Conservation (phyloP, 2,113 vertebrate species). For the Eptesicus fuscus region DNA sequence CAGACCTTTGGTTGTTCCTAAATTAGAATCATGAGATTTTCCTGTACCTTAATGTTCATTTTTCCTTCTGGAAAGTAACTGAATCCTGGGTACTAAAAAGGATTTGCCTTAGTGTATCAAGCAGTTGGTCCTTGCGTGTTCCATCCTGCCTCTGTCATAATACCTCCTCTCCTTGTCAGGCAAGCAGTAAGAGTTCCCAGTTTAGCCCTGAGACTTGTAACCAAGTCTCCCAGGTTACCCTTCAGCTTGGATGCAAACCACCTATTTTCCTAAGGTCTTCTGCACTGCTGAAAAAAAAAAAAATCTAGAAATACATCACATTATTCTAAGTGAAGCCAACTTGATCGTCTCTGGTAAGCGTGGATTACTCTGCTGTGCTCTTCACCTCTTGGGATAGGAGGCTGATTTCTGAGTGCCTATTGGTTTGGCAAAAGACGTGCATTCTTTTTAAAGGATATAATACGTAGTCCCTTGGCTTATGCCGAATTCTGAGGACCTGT, state of each 20-base stretch:
- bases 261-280: neutral
- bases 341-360: neutral
- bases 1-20: neutral
- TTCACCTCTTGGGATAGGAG: neutral
- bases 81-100: slow-evolving; percentile 10
- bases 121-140: neutral
- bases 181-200: neutral
- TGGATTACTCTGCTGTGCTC: neutral
- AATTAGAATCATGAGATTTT: slow-evolving; percentile 37
- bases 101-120: slow-evolving; percentile 13
- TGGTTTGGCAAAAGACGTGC: neutral
- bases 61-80: slow-evolving; percentile 35
- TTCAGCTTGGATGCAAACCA: slow-evolving; percentile 12
- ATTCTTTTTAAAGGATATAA: slow-evolving; percentile 2
- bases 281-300: neutral
- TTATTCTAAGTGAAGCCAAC: neutral
- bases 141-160: neutral
- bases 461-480: neutral
- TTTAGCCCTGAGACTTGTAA: neutral
- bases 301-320: neutral
- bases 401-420: neutral
- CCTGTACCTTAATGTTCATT: neutral
- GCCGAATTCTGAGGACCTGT: neutral
- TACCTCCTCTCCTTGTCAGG: neutral
- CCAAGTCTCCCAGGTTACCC: neutral